Evolutionary conservation across 2,113 vertebrate species (phyloP), one percentile per base, ranked within the genome.

Genomic region (Oceanodroma tethys): DNA sequence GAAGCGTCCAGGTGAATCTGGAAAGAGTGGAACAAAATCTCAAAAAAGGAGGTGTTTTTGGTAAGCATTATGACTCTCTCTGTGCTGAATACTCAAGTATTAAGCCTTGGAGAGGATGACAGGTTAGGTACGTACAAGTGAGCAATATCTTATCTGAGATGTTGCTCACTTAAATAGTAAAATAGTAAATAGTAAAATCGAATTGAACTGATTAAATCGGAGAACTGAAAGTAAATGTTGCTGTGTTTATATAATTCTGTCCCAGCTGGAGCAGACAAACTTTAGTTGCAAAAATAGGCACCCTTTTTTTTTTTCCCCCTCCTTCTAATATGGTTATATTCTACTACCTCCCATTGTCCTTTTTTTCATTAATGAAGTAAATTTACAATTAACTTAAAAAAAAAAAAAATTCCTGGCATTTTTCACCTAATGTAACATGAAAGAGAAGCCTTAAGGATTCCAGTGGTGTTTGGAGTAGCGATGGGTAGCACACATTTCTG

Each of bases 21-120:
- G 63, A 6, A 92, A 83, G 18, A 84, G 88, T 4, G 96, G 74
- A 58, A 34, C 87, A 40, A 92, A 91, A 34, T 88, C 98, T 13
- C 88, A 68, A 34, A 99, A 98, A 71, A 99, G 88, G 91, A 98
- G 97, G 66, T 98, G 98, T 90, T 98, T 98, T 71, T 99, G 99
- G 99, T 99, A 86, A 98, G 98, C 67, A 18, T 32, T 72, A 7
- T 10, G 27, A 26, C 48, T 50, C 48, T 50, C 22, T 50, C 8
- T 26, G 48, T 50, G 26, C 48, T 50, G 25, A 50, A 50, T 36
- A 26, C 26, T 66, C 2, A 16, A 45, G 15, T 67, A 34, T 48
- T 45, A 62, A 36, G 13, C 22, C 48, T 56, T 56, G 32, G 60
- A 45, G 29, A 45, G 38, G 45, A 17, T 71, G 47, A 43, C 6